Evolutionary conservation across 1,140 invertebrate species (phyloP), one percentile per base, ranked within the genome.

Genomic region (Magallana gigas): DNA sequence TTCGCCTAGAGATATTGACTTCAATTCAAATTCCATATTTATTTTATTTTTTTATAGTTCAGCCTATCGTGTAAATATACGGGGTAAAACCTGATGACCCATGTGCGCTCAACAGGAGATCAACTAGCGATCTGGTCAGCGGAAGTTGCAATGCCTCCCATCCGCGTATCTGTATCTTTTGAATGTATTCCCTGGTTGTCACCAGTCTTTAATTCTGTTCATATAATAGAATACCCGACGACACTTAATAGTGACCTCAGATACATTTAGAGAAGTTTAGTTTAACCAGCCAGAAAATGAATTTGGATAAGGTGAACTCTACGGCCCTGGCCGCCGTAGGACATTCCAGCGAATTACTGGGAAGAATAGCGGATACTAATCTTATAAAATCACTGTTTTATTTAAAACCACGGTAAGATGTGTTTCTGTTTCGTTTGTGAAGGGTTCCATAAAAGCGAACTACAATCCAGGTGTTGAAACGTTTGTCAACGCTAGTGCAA

Each of bases 221-320:
- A 76, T 76, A 29, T 29, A 76, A 76, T 76, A 76, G 68, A 76
- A 76, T 76, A 29, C 5, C 68, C 23, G 68, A 76, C 68, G 68
- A 76, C 68, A 76, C 68, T 76, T 76, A 76, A 76, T 76, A 29
- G 68, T 29, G 68, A 76, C 68, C 68, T 76, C 68, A 76, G 68
- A 76, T 76, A 76, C 68, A 76, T 76, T 76, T 76, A 76, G 36
- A 76, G 68, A 76, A 76, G 68, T 76, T 76, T 76, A 76, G 68
- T 76, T 18, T 76, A 76, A 76, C 68, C 68, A 76, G 68, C 23
- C 36, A 76, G 68, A 76, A 76, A 76, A 76, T 76, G 68, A 76
- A 76, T 76, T 76, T 76, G 68, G 68, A 76, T 76, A 76, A 76
- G 68, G 68, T 76, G 68, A 76, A 76, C 68, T 76, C 68, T 76